phyloP scores from a whole-genome alignment of 1,140 invertebrate genomes.

The Drosophila hydei region DNA sequence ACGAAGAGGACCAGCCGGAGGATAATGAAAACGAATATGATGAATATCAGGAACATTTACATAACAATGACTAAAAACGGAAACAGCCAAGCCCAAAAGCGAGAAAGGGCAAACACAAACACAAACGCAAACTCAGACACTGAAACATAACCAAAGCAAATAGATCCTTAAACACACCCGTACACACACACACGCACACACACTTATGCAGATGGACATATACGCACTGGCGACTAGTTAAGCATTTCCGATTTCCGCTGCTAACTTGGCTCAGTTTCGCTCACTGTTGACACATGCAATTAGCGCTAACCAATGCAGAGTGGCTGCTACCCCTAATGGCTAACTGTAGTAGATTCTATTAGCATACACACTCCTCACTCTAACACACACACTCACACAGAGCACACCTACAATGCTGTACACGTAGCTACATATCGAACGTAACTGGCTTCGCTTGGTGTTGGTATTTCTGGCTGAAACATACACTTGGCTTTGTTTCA shows the following conservation, averaged over 20 bases:
- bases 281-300: slow-evolving; percentile 77
- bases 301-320: slow-evolving; percentile 79
- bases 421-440: slow-evolving; percentile 34
- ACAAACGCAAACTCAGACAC: slow-evolving; percentile 18
- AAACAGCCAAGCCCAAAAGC: slow-evolving; percentile 57
- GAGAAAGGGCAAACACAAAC: slow-evolving; percentile 33
- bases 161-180: slow-evolving; percentile 25
- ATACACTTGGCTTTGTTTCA: slow-evolving; percentile 26
- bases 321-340: slow-evolving; percentile 60
- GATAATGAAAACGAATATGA: slow-evolving; percentile 84
- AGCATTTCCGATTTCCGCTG: slow-evolving; percentile 78
- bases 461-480: slow-evolving; percentile 36
- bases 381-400: slow-evolving; percentile 26
- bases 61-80: slow-evolving; percentile 79
- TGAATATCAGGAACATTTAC: slow-evolving; percentile 84
- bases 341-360: slow-evolving; percentile 71
- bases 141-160: slow-evolving; percentile 61
- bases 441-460: slow-evolving; percentile 48
- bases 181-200: slow-evolving; percentile 14
- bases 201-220: slow-evolving; percentile 19
- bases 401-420: slow-evolving; percentile 19
- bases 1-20: slow-evolving; percentile 80
- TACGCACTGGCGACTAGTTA: slow-evolving; percentile 61
- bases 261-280: slow-evolving; percentile 54
- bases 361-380: slow-evolving; percentile 52